Evolutionary conservation across 2,113 vertebrate species (phyloP).

Genomic region (Actenoides lindsayi): DNA sequence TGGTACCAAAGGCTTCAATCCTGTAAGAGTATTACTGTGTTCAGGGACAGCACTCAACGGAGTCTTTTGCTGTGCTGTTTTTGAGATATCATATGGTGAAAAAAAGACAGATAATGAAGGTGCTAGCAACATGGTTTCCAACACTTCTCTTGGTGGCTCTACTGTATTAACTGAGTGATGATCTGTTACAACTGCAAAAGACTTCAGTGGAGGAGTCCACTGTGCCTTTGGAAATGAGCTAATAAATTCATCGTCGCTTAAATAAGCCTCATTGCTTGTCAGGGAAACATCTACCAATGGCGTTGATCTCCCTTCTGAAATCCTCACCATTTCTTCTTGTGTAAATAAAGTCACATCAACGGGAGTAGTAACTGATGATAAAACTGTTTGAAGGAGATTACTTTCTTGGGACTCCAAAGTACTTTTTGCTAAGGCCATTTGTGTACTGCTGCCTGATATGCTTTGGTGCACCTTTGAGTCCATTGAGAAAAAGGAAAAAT

Average conservation of each 20-base stretch:
- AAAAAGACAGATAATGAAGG: slow-evolving; percentile 45
- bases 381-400: neutral
- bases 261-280: slow-evolving; percentile 59
- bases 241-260: slow-evolving; percentile 63
- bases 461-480: slow-evolving; percentile 56
- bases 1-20: slow-evolving; percentile 14
- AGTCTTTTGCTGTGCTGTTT: slow-evolving; percentile 26
- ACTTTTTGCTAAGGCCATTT: slow-evolving; percentile 75
- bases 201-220: slow-evolving; percentile 61
- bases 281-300: neutral
- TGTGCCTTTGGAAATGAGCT: slow-evolving; percentile 70
- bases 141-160: slow-evolving; percentile 28
- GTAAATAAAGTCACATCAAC: slow-evolving; percentile 59
- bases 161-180: slow-evolving; percentile 13
- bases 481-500: slow-evolving; percentile 59
- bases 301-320: slow-evolving; percentile 1
- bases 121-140: slow-evolving; percentile 17
- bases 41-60: neutral
- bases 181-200: slow-evolving; percentile 27
- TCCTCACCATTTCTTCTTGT: slow-evolving; percentile 10
- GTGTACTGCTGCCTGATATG: slow-evolving; percentile 51
- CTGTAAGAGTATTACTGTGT: neutral
- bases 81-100: neutral
- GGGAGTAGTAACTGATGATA: slow-evolving; percentile 36
- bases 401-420: slow-evolving; percentile 62